Evolutionary conservation across 2,888 invertebrate species (phyloP).

Genomic region (Carabus problematicus): DNA sequence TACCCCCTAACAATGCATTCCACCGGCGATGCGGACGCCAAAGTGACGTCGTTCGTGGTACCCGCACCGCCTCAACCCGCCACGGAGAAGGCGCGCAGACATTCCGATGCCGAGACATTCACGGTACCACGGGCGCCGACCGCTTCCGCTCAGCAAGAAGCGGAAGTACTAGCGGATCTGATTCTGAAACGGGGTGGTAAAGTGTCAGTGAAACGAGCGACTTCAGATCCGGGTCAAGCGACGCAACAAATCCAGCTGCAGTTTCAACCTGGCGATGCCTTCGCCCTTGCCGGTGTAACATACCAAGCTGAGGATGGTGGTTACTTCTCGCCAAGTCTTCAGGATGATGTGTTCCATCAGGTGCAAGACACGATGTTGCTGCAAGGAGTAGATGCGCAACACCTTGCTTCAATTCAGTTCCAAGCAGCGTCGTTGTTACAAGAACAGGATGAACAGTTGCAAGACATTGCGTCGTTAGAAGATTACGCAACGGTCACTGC

Average conservation of each 20-base stretch:
- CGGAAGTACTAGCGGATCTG: constrained; percentile 80
- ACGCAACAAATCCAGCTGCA: constrained; percentile 66
- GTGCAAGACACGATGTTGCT: constrained; percentile 74
- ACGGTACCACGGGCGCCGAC: constrained; percentile 59
- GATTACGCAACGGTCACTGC: constrained; percentile 68
- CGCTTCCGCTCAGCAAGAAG: constrained; percentile 68
- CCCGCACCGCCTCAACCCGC: constrained; percentile 62
- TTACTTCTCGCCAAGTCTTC: constrained; percentile 70
- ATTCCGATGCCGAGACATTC: constrained; percentile 67
- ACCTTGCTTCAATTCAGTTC: constrained; percentile 60
- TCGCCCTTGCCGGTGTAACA: constrained; percentile 68
- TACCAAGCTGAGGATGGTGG: constrained; percentile 68
- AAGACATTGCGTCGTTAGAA: constrained; percentile 68
- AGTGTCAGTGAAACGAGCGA: constrained; percentile 75
- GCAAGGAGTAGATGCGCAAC: constrained; percentile 71
- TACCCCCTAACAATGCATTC: constrained; percentile 60
- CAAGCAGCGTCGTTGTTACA: constrained; percentile 63
- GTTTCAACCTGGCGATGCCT: constrained; percentile 68
- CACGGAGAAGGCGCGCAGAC: constrained; percentile 62
- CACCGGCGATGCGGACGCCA: constrained; percentile 56
- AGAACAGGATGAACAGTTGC: constrained; percentile 70
- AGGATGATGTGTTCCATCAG: constrained; percentile 80
- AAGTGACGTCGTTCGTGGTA: constrained; percentile 64
- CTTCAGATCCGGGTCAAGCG: constrained; percentile 74
- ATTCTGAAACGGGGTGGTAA: constrained; percentile 75